phyloP scores from a whole-genome alignment of 2,888 invertebrate genomes.

The Acanthosepion lycidas region DNA sequence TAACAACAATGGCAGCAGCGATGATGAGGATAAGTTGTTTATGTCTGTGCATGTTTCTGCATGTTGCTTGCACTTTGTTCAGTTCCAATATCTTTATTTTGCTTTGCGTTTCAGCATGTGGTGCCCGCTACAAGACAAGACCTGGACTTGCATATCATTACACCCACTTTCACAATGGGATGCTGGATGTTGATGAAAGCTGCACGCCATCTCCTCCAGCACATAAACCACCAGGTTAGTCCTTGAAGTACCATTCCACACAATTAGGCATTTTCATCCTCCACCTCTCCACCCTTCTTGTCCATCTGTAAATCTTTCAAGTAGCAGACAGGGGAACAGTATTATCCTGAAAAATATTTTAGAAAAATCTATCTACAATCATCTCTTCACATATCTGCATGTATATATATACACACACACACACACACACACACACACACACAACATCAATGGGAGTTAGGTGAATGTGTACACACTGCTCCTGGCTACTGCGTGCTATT shows the following conservation, averaged over 20 bases:
- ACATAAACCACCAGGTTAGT: conserved; percentile 59
- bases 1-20: not conserved
- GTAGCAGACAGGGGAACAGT: not conserved
- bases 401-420: not conserved
- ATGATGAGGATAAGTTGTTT: conserved; percentile 66
- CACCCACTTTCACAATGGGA: conserved; percentile 85
- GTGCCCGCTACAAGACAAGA: conserved; percentile 95
- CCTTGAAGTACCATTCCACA: not conserved
- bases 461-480: too few relatives aligned
- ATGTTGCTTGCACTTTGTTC: conserved; percentile 38
- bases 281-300: conserved; percentile 47
- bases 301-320: not conserved
- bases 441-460: too few relatives aligned
- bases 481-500: too few relatives aligned
- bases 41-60: conserved; percentile 39
- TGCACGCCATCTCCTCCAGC: conserved; percentile 55
- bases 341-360: not conserved
- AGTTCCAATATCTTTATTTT: conserved; percentile 36
- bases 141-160: conserved; percentile 97
- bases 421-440: not conserved
- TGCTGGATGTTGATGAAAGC: conserved; percentile 64
- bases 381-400: not conserved
- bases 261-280: not conserved
- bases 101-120: conserved; percentile 85
- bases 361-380: not conserved